Evolutionary conservation across 2,113 vertebrate genomes (phyloP).

Genomic region (Lethenteron reissneri): DNA sequence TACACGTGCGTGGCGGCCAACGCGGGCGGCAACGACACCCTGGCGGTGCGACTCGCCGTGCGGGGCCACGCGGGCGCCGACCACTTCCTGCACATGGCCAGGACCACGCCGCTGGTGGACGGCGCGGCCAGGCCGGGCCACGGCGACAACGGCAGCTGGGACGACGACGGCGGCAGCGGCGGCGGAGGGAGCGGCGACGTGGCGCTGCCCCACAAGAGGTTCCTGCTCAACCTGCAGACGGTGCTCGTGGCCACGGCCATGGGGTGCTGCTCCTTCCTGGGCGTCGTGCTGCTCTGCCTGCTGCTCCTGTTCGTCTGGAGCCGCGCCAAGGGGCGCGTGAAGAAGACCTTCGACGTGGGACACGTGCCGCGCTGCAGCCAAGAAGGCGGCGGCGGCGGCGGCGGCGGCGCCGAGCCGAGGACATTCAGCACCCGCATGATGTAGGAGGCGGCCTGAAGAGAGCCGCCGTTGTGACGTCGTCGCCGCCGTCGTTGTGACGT

Average conservation of each 20-base stretch:
- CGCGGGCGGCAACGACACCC: not conserved
- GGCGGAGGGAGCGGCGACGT: slow-evolving; percentile 38
- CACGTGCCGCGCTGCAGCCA: slow-evolving; percentile 47
- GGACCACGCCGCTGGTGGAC: not conserved
- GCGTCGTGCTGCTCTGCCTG: slow-evolving; percentile 88
- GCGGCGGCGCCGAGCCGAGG: too few relatives aligned
- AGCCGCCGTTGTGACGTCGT: too few relatives aligned
- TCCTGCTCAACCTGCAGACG: slow-evolving; percentile 96
- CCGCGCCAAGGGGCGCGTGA: slow-evolving; percentile 92
- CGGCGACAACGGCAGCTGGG: slow-evolving; percentile 70
- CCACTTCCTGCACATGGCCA: slow-evolving; percentile 3
- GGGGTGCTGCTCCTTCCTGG: slow-evolving; percentile 96
- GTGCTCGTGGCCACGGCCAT: slow-evolving; percentile 96
- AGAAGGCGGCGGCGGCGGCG: too few relatives aligned
- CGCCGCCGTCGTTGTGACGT: too few relatives aligned
- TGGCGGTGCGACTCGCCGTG: slow-evolving; percentile 1
- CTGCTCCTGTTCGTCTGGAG: slow-evolving; percentile 97
- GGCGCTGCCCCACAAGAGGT: slow-evolving; percentile 13
- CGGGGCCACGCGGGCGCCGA: not conserved
- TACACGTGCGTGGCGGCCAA: slow-evolving; percentile 1
- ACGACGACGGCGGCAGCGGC: slow-evolving; percentile 61
- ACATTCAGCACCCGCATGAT: too few relatives aligned
- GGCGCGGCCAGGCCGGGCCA: not conserved
- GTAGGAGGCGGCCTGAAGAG: too few relatives aligned
- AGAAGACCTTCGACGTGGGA: slow-evolving; percentile 96